Conservation (phyloP, 2,797 vertebrate genomes). For the Onychomys arenicola region DNA sequence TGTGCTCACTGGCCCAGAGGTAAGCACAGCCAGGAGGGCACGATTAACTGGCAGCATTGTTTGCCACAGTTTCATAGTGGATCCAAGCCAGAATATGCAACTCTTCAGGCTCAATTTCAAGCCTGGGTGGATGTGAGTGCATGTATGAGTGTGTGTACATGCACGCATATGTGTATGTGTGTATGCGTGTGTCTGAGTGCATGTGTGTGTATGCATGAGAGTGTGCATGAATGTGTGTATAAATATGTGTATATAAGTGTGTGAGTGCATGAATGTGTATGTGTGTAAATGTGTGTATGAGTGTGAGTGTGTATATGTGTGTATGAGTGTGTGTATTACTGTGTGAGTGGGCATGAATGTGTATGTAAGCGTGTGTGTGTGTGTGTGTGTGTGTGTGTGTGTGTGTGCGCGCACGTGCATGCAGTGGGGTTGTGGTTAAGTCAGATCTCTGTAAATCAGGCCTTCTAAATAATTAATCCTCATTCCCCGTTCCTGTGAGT, state of each 20-base stretch:
- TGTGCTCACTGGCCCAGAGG: neutral
- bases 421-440: neutral
- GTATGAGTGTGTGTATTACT: neutral
- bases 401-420: neutral
- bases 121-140: neutral
- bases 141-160: neutral
- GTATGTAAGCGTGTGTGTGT: neutral
- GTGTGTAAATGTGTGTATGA: neutral
- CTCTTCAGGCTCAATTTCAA: neutral
- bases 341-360: neutral
- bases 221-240: neutral
- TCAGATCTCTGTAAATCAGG: slow-evolving; percentile 11
- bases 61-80: neutral
- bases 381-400: neutral
- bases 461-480: slow-evolving; percentile 49
- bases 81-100: neutral
- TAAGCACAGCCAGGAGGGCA: neutral
- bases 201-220: neutral
- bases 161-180: too few species aligned
- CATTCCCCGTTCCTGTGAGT: neutral
- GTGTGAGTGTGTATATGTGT: neutral
- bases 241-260: neutral
- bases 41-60: neutral
- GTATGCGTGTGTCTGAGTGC: neutral
- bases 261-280: neutral